Evolutionary conservation across 2,797 vertebrate species (phyloP).

Genomic region (Rousettus madagascariensis): DNA sequence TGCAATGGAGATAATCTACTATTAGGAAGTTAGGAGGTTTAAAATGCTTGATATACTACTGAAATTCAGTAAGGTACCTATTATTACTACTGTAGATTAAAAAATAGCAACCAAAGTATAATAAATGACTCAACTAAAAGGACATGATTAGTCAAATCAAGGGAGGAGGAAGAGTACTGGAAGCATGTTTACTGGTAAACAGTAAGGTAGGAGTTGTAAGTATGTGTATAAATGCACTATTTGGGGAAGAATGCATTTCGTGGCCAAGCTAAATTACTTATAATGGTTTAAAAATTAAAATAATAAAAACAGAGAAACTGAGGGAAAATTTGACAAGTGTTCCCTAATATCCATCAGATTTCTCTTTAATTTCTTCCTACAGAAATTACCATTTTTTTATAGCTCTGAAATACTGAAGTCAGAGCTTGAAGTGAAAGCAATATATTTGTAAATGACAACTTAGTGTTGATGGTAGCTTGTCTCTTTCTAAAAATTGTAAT

Average conservation of each 20-base stretch:
- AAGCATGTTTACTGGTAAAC: not conserved
- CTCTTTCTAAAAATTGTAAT: not conserved
- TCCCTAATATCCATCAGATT: not conserved
- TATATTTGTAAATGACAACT: not conserved
- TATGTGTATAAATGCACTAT: not conserved
- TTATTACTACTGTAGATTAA: not conserved
- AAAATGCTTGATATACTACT: not conserved
- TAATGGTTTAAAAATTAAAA: not conserved
- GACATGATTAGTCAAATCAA: not conserved
- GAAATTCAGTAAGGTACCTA: not conserved
- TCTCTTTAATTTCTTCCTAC: constrained; percentile 7
- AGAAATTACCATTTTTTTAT: not conserved
- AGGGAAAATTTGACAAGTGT: not conserved
- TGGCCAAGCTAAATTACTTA: not conserved
- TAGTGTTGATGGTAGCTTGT: not conserved
- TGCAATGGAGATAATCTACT: not conserved
- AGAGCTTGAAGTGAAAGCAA: not conserved
- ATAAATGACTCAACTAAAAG: not conserved
- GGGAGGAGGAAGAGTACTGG: not conserved
- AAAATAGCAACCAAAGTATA: not conserved
- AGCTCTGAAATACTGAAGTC: not conserved
- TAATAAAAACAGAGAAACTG: not conserved
- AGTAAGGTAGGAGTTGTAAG: not conserved
- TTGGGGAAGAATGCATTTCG: not conserved
- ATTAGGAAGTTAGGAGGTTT: not conserved